Conservation (phyloP, 2,113 vertebrate species). For the Asarcornis scutulata region DNA sequence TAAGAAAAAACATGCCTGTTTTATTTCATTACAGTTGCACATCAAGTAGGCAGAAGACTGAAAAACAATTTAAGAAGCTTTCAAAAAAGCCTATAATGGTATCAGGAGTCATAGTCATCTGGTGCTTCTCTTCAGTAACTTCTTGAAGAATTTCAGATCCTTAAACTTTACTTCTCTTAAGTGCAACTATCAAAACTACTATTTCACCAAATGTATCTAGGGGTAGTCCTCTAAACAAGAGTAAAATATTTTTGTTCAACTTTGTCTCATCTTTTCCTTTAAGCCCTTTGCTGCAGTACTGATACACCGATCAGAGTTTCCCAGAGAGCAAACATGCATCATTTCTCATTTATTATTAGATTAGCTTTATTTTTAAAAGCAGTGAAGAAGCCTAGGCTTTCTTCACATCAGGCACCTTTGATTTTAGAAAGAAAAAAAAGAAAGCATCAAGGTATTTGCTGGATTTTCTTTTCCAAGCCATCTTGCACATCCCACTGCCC, state of each 20-base stretch:
- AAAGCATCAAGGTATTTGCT: neutral
- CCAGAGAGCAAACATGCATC: neutral
- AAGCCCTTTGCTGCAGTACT: neutral
- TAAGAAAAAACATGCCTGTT: accelerated
- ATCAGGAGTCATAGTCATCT: neutral
- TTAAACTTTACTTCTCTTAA: neutral
- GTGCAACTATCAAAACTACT: neutral
- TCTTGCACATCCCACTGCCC: accelerated
- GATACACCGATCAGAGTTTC: neutral
- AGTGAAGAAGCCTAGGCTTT: neutral
- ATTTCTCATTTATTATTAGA: neutral
- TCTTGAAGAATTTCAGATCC: neutral
- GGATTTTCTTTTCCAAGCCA: neutral
- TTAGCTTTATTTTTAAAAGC: neutral
- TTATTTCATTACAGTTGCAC: neutral
- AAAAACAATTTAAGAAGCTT: neutral
- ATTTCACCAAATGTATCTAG: neutral
- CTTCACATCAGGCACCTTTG: neutral
- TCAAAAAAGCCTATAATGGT: neutral
- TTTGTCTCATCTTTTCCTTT: too few relatives aligned
- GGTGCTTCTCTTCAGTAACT: neutral
- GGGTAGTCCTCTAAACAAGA: neutral
- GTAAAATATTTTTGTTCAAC: neutral
- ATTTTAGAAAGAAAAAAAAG: neutral
- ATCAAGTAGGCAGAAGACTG: neutral